phyloP scores from a whole-genome alignment of 2,113 vertebrate genomes.

The Dascyllus trimaculatus region DNA sequence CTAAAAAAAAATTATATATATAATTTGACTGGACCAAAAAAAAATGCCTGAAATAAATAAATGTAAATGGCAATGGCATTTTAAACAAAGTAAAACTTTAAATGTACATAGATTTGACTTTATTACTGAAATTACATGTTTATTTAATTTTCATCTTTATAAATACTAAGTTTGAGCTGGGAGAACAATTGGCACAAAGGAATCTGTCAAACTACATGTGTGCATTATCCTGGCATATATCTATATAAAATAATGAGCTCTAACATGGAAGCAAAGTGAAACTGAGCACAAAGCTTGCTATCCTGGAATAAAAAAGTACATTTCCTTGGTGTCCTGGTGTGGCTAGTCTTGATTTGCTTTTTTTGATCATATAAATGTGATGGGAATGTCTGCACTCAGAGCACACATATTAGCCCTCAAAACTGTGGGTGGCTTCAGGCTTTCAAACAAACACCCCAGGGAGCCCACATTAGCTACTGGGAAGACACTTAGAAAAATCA shows the following conservation, averaged over 20 bases:
- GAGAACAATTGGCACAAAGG: too few species aligned
- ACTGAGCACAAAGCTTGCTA: neutral
- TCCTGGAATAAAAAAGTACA: neutral
- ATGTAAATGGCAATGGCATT: neutral
- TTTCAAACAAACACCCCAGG: conserved; percentile 32
- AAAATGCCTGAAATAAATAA: neutral
- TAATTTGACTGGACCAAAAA: too few species aligned
- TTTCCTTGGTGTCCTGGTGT: conserved; percentile 7
- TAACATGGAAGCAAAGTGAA: neutral
- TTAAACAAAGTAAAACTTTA: too few species aligned
- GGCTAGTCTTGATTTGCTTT: neutral
- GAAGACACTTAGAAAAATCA: conserved; percentile 41
- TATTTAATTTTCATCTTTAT: neutral
- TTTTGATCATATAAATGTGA: conserved; percentile 38
- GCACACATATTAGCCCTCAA: conserved; percentile 2
- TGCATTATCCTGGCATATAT: neutral
- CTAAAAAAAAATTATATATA: too few species aligned
- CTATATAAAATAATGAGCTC: neutral
- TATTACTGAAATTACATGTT: neutral
- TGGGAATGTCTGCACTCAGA: conserved; percentile 37
- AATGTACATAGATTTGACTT: neutral
- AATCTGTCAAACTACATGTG: neutral
- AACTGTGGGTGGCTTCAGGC: conserved; percentile 37
- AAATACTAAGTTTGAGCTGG: too few species aligned
- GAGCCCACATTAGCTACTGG: conserved; percentile 43